These are phyloP conservation scores for Lasioglossum calceatum DNA, from an alignment of 2,888 invertebrate genomes.

Conservation along the genomic window DNA sequence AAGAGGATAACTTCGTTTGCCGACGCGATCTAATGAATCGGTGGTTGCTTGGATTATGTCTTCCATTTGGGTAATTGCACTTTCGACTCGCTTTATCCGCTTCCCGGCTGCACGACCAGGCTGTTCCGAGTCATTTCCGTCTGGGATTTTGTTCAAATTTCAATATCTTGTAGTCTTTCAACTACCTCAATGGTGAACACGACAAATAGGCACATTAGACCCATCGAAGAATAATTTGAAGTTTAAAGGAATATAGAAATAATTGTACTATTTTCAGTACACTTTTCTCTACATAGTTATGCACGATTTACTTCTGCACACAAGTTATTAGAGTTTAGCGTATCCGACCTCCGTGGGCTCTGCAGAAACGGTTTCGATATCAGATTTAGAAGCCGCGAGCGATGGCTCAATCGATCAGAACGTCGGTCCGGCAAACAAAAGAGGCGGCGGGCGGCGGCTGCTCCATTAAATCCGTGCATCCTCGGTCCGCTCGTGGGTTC, in stretches of 20 bases:
- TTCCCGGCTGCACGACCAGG: not conserved
- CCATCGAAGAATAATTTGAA: too few species aligned
- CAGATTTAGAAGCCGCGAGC: conserved; percentile 24
- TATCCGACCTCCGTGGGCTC: not conserved
- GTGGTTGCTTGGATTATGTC: not conserved
- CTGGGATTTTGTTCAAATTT: too few species aligned
- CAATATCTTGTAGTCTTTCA: too few species aligned
- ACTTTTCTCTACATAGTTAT: too few species aligned
- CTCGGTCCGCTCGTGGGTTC: not conserved
- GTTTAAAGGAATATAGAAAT: too few species aligned
- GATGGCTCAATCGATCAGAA: conserved; percentile 40
- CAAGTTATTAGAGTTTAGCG: too few species aligned
- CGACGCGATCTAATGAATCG: not conserved
- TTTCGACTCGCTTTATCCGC: not conserved
- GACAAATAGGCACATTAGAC: too few species aligned
- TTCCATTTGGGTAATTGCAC: not conserved
- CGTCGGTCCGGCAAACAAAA: conserved; percentile 23
- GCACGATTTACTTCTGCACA: too few species aligned
- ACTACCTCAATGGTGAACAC: too few species aligned
- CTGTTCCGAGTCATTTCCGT: not conserved
- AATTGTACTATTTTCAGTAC: too few species aligned
- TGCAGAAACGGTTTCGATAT: conserved; percentile 17
- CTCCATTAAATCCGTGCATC: conserved; percentile 43
- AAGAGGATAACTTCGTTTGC: not conserved
- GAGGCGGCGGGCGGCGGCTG: conserved; percentile 1